These are phyloP conservation scores for Limonius californicus DNA, from an alignment of 1,140 invertebrate species.

Conservation along the genomic window DNA sequence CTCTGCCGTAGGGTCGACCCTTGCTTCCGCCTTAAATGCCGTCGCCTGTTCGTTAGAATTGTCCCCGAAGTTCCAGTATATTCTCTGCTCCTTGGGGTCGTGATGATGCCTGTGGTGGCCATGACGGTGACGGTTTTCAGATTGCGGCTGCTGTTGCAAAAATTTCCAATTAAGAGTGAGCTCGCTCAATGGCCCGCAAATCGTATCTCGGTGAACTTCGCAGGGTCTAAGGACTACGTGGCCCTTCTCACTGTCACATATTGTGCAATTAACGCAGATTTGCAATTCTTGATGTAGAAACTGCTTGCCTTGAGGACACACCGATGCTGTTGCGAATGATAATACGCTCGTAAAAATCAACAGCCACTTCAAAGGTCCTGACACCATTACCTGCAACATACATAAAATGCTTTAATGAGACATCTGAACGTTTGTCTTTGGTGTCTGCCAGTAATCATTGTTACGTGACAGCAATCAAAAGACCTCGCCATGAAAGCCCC, in stretches of 20 bases:
- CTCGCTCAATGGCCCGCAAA: constrained; percentile 58
- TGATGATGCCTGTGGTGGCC: constrained; percentile 36
- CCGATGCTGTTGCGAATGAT: constrained; percentile 31
- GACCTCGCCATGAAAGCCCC: too few relatives aligned
- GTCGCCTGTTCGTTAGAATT: background rate
- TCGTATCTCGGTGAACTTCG: constrained; percentile 59
- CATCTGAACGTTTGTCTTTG: too few relatives aligned
- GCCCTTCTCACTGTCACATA: constrained; percentile 52
- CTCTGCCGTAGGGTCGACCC: constrained; percentile 1
- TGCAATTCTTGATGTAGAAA: constrained; percentile 54
- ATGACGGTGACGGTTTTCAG: constrained; percentile 38
- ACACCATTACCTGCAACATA: constrained; percentile 43
- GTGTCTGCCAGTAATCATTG: too few relatives aligned
- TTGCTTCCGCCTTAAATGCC: constrained; percentile 1
- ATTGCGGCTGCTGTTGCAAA: constrained; percentile 18
- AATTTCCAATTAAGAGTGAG: constrained; percentile 39
- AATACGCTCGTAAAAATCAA: constrained; percentile 28
- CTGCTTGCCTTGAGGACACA: constrained; percentile 40
- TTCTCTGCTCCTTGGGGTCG: constrained; percentile 27
- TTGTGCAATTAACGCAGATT: constrained; percentile 58
- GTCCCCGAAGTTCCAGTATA: constrained; percentile 5
- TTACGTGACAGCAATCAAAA: too few relatives aligned
- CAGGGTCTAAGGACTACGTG: constrained; percentile 60
- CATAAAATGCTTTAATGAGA: too few relatives aligned
- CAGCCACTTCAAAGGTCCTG: constrained; percentile 29